phyloP scores from a whole-genome alignment of 2,113 vertebrate genomes.

The Thomomys bottae region DNA sequence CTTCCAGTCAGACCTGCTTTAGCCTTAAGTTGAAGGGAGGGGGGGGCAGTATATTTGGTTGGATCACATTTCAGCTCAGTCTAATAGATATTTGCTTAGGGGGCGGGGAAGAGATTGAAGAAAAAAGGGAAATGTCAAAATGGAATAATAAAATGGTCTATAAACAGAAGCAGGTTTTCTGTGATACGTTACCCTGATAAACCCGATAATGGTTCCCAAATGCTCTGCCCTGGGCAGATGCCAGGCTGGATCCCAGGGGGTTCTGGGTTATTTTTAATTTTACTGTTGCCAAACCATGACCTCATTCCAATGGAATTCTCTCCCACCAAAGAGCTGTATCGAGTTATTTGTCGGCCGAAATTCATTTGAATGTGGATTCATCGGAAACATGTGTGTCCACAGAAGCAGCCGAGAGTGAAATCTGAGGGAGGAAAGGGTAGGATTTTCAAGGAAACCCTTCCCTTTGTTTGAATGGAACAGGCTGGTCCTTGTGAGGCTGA shows the following conservation, averaged over 20 bases:
- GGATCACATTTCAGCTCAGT: conserved; percentile 85
- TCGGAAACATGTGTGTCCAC: conserved; percentile 90
- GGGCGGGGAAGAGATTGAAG: conserved; percentile 82
- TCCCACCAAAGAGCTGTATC: conserved; percentile 88
- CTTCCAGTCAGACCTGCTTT: conserved; percentile 82
- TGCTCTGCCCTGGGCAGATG: conserved; percentile 84
- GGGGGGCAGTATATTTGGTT: conserved; percentile 64
- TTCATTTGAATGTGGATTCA: conserved; percentile 91
- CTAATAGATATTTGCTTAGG: conserved; percentile 86
- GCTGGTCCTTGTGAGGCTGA: conserved; percentile 78
- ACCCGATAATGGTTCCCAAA: conserved; percentile 91
- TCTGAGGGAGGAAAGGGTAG: conserved; percentile 79
- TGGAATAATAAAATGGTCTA: conserved; percentile 88
- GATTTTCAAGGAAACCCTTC: conserved; percentile 81
- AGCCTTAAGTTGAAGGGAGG: conserved; percentile 63
- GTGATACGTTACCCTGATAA: conserved; percentile 87
- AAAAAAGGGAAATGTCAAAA: conserved; percentile 89
- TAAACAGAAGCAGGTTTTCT: conserved; percentile 91
- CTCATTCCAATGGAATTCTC: conserved; percentile 87
- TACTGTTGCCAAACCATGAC: conserved; percentile 87
- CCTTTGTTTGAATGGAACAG: conserved; percentile 81
- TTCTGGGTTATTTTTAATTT: conserved; percentile 89
- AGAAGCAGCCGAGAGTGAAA: conserved; percentile 82
- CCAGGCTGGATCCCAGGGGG: conserved; percentile 82
- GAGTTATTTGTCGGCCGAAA: conserved; percentile 92